Evolutionary conservation across 2,113 vertebrate genomes (phyloP).

Genomic region (Nothobranchius furzeri): DNA sequence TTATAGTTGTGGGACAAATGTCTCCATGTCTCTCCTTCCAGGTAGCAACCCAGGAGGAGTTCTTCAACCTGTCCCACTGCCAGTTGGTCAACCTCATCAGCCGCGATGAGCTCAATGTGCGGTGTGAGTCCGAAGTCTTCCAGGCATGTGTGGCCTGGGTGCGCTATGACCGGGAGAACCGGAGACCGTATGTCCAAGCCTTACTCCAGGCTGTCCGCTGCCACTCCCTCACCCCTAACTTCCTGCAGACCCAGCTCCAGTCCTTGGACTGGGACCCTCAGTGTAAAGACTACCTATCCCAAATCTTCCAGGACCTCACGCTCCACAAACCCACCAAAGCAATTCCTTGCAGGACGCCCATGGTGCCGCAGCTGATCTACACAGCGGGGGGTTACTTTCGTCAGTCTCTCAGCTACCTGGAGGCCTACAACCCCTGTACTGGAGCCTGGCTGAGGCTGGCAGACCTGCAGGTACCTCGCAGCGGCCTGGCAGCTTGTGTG

Average conservation of each 20-base stretch:
- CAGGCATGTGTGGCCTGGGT: conserved; percentile 95
- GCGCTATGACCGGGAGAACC: conserved; percentile 85
- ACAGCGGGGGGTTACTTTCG: conserved; percentile 89
- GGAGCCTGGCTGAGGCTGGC: conserved; percentile 86
- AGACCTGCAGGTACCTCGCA: conserved; percentile 88
- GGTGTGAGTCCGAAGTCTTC: conserved; percentile 95
- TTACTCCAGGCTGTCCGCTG: conserved; percentile 93
- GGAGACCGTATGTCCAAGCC: conserved; percentile 87
- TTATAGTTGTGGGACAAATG: no score
- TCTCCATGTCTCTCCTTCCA: conserved; percentile 31
- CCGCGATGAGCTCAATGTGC: conserved; percentile 94
- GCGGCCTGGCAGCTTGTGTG: conserved; percentile 89
- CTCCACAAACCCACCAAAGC: conserved; percentile 88
- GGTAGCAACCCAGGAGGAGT: conserved; percentile 94
- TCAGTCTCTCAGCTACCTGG: conserved; percentile 87
- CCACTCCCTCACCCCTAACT: conserved; percentile 90
- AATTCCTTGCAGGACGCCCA: conserved; percentile 83
- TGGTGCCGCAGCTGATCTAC: conserved; percentile 91
- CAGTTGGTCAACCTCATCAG: conserved; percentile 92
- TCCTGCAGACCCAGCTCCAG: conserved; percentile 92
- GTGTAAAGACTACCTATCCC: conserved; percentile 90
- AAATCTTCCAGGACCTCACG: conserved; percentile 93
- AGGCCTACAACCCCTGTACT: conserved; percentile 85
- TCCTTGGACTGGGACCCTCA: conserved; percentile 87
- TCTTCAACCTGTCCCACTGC: conserved; percentile 93